These are phyloP conservation scores for Temnothorax unifasciatus DNA, from an alignment of 2,888 invertebrate genomes.

Conservation along the genomic window DNA sequence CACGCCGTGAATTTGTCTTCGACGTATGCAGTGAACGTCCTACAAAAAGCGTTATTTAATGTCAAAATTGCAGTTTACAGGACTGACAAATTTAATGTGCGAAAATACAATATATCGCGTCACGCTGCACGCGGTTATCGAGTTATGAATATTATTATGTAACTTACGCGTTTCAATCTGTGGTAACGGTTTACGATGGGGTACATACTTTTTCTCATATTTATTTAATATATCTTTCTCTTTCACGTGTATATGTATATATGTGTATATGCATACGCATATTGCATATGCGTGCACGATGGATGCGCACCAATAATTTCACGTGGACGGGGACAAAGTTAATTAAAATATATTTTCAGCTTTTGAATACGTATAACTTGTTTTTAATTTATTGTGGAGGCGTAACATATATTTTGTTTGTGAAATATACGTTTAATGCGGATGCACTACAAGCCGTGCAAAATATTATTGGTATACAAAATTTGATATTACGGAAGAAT, in stretches of 20 bases:
- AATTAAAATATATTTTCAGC: constrained; percentile 42
- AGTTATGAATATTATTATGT: constrained; percentile 57
- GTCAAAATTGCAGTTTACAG: constrained; percentile 49
- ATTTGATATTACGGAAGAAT: not conserved
- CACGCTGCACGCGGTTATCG: constrained; percentile 63
- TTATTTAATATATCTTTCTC: constrained; percentile 26
- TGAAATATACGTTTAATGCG: not conserved
- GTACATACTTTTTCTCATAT: constrained; percentile 54
- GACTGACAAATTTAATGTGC: constrained; percentile 45
- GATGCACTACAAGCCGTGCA: not conserved
- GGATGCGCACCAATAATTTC: constrained; percentile 43
- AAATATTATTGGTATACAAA: constrained; percentile 12
- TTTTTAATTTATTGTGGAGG: constrained; percentile 22
- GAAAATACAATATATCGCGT: constrained; percentile 48
- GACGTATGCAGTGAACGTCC: constrained; percentile 58
- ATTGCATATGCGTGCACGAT: constrained; percentile 1
- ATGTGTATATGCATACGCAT: not conserved
- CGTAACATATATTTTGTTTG: constrained; percentile 25
- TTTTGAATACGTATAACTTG: constrained; percentile 23
- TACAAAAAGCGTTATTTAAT: constrained; percentile 53
- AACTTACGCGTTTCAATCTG: constrained; percentile 58
- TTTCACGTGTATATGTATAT: not conserved
- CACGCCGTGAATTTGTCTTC: constrained; percentile 60
- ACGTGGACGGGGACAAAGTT: constrained; percentile 23
- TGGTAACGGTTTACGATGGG: constrained; percentile 71